Percentiles rank a stretch among this genome's conserved stretches.
Conservation (phyloP, 2,113 vertebrate species). For the Coptodon bakossiorum region DNA sequence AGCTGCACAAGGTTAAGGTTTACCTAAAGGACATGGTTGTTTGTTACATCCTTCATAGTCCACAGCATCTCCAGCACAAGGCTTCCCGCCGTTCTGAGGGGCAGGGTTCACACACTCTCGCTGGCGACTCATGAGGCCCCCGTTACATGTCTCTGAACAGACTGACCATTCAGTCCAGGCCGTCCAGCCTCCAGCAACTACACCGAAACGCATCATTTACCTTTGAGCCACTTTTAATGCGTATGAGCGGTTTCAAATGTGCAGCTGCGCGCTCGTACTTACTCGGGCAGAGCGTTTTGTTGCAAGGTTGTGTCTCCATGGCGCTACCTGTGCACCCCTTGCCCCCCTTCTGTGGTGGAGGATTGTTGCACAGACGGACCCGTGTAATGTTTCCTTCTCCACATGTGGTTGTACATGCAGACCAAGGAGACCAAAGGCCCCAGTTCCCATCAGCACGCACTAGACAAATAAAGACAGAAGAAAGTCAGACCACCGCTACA, state of each 20-base stretch:
- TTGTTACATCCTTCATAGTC: slow-evolving; percentile 86
- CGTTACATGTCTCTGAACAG: slow-evolving; percentile 85
- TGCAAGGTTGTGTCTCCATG: slow-evolving; percentile 81
- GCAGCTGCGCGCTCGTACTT: slow-evolving; percentile 5
- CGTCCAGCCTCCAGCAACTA: slow-evolving; percentile 90
- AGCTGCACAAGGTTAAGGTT: not conserved
- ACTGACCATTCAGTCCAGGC: slow-evolving; percentile 88
- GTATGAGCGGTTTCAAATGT: not conserved
- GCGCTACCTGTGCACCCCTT: slow-evolving; percentile 78
- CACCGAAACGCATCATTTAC: not conserved
- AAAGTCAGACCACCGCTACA: not conserved
- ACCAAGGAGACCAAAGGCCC: slow-evolving; percentile 98
- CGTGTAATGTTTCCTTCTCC: slow-evolving; percentile 83
- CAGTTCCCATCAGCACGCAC: slow-evolving; percentile 85
- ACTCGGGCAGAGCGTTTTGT: slow-evolving; percentile 82
- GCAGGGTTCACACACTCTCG: slow-evolving; percentile 83
- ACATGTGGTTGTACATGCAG: slow-evolving; percentile 88
- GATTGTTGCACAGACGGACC: slow-evolving; percentile 90
- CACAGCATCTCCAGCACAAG: slow-evolving; percentile 77
- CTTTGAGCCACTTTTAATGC: not conserved
- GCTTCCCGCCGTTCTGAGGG: slow-evolving; percentile 83
- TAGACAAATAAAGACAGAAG: slow-evolving; percentile 36
- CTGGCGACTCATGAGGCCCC: slow-evolving; percentile 82
- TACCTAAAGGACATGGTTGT: slow-evolving; percentile 80
- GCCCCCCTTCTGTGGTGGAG: slow-evolving; percentile 83